Percentiles rank a stretch among this genome's conserved stretches.
phyloP scores from a whole-genome alignment of 2,888 invertebrate species.

The Marronus borbonicus region DNA sequence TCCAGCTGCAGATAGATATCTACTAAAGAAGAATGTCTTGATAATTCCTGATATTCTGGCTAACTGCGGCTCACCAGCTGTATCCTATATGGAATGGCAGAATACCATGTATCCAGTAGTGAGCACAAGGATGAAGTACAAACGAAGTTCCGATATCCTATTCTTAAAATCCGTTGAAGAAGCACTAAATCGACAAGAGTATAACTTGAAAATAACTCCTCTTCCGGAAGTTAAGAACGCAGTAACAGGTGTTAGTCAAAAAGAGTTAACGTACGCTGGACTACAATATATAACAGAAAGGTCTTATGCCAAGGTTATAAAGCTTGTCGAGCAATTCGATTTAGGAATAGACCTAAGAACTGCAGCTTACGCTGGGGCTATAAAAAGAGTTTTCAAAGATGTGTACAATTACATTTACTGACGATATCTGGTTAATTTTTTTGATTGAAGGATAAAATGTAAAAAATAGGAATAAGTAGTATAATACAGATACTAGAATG shows the following conservation, averaged over 20 bases:
- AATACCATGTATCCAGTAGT: slow-evolving; percentile 93
- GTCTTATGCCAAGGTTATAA: slow-evolving; percentile 20
- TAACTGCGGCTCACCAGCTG: slow-evolving; percentile 90
- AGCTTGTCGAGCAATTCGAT: slow-evolving; percentile 33
- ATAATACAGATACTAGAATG: background rate
- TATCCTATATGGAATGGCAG: slow-evolving; percentile 93
- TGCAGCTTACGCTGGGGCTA: slow-evolving; percentile 51
- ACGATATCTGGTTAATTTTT: background rate
- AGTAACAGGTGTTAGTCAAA: background rate
- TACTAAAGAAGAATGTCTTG: slow-evolving; percentile 82
- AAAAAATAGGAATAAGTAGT: background rate
- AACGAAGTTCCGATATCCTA: slow-evolving; percentile 86
- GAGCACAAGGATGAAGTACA: slow-evolving; percentile 88
- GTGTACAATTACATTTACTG: slow-evolving; percentile 41
- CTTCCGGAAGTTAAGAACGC: slow-evolving; percentile 9
- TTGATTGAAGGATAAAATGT: background rate
- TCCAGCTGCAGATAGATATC: slow-evolving; percentile 85
- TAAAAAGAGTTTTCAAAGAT: slow-evolving; percentile 50
- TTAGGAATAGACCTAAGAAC: slow-evolving; percentile 52
- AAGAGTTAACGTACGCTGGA: slow-evolving; percentile 13
- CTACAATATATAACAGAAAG: slow-evolving; percentile 30
- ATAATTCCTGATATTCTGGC: slow-evolving; percentile 86
- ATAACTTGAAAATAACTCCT: slow-evolving; percentile 40
- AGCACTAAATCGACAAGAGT: slow-evolving; percentile 38
- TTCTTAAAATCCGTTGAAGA: slow-evolving; percentile 70